Conservation (phyloP, 2,888 invertebrate genomes). For the Tortricodes alternella region DNA sequence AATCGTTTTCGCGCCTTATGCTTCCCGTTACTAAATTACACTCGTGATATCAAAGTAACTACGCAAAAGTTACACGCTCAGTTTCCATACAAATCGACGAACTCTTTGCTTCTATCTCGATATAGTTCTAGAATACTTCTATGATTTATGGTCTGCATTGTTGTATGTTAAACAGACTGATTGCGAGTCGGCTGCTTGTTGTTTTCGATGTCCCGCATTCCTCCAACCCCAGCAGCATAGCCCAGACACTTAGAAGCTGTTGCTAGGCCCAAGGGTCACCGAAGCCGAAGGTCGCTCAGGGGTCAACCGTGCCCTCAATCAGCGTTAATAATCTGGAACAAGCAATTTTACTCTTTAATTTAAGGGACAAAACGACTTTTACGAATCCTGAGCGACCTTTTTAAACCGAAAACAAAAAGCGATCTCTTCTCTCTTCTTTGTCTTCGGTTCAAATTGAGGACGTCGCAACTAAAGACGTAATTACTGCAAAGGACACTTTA, state of each 20-base stretch:
- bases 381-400: slow-evolving; percentile 77
- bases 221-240: neutral
- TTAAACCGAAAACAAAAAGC: slow-evolving; percentile 43
- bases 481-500: slow-evolving; percentile 24
- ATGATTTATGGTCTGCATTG: too few species aligned
- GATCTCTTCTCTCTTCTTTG: slow-evolving; percentile 33
- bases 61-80: too few species aligned
- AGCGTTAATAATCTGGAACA: slow-evolving; percentile 80
- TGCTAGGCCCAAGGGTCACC: slow-evolving; percentile 33
- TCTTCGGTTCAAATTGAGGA: slow-evolving; percentile 33
- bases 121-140: too few species aligned
- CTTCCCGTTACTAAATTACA: too few species aligned
- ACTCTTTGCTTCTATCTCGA: too few species aligned
- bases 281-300: slow-evolving; percentile 72
- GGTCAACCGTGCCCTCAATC: slow-evolving; percentile 73
- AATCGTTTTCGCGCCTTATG: too few species aligned
- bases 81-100: too few species aligned
- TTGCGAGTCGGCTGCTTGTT: too few species aligned
- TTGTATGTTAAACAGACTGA: too few species aligned
- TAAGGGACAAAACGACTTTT: slow-evolving; percentile 49
- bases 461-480: slow-evolving; percentile 21
- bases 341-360: slow-evolving; percentile 75
- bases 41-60: too few species aligned
- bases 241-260: neutral
- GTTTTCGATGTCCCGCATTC: too few species aligned